Evolutionary conservation across 2,113 vertebrate species (phyloP).

Genomic region (Pungitius pungitius): DNA sequence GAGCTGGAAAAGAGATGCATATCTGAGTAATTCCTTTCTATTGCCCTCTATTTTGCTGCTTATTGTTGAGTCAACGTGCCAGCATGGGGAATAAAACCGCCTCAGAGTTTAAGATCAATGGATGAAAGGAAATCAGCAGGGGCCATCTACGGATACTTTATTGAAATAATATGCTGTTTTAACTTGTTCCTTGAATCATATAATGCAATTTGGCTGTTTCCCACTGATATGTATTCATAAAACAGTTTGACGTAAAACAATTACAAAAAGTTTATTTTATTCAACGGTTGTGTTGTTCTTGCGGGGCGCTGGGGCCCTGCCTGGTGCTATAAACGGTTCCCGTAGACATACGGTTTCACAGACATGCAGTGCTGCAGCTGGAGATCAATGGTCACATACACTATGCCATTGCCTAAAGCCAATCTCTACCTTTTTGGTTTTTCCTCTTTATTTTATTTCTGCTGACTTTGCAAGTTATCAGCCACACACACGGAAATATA

Average conservation of each 20-base stretch:
- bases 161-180: constrained; percentile 2
- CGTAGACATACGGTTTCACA: constrained; percentile 6
- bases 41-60: background rate
- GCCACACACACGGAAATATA: constrained; percentile 11
- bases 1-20: background rate
- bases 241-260: constrained; percentile 27
- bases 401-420: constrained; percentile 38
- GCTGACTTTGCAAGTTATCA: constrained; percentile 51
- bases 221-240: constrained; percentile 18
- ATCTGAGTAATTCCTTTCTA: background rate
- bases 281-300: constrained; percentile 17
- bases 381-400: constrained; percentile 26
- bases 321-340: constrained; percentile 23
- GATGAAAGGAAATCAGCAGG: constrained; percentile 10
- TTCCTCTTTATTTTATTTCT: constrained; percentile 34
- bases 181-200: constrained; percentile 2
- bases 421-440: constrained; percentile 45
- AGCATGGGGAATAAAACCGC: background rate
- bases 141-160: background rate
- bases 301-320: constrained; percentile 15
- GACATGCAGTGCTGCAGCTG: constrained; percentile 22
- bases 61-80: constrained; percentile 12
- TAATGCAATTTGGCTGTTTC: constrained; percentile 29
- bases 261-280: constrained; percentile 6
- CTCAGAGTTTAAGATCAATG: background rate